A percentile compares a stretch with the other conserved stretches of the same genome.
These are phyloP conservation scores for Hydrotaea diabolus DNA, from an alignment of 2,888 invertebrate genomes.

Conservation along the genomic window DNA sequence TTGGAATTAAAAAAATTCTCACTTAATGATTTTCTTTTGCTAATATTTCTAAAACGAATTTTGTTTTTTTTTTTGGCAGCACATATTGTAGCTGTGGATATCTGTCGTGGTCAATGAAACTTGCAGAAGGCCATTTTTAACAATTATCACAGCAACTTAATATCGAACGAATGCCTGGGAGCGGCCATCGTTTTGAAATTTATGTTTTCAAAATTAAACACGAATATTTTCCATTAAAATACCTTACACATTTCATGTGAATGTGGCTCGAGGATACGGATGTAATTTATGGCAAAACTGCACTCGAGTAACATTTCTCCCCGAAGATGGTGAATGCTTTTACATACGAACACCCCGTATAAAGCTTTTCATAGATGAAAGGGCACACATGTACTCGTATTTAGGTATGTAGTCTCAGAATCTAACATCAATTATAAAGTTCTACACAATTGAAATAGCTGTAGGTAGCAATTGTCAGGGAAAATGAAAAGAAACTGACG, in stretches of 20 bases:
- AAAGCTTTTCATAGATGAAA: too few relatives aligned
- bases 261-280: slow-evolving; percentile 1
- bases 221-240: background rate
- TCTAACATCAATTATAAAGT: slow-evolving; percentile 26
- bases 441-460: slow-evolving; percentile 26
- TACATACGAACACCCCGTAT: too few relatives aligned
- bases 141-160: too few relatives aligned
- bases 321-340: too few relatives aligned
- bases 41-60: too few relatives aligned
- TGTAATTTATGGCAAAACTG: slow-evolving; percentile 16
- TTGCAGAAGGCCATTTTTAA: too few relatives aligned
- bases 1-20: too few relatives aligned
- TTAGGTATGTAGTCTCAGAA: background rate
- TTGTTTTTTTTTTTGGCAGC: too few relatives aligned
- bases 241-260: background rate
- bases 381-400: background rate
- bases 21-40: too few relatives aligned
- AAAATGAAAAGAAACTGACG: slow-evolving; percentile 1
- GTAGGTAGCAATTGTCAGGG: background rate
- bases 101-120: too few relatives aligned
- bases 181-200: background rate
- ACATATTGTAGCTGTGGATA: too few relatives aligned
- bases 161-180: background rate
- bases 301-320: background rate
- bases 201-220: slow-evolving; percentile 3